A percentile compares a stretch with the other conserved stretches of the same genome.
Conservation (phyloP, 2,888 invertebrate genomes). For the Netelia melanura region DNA sequence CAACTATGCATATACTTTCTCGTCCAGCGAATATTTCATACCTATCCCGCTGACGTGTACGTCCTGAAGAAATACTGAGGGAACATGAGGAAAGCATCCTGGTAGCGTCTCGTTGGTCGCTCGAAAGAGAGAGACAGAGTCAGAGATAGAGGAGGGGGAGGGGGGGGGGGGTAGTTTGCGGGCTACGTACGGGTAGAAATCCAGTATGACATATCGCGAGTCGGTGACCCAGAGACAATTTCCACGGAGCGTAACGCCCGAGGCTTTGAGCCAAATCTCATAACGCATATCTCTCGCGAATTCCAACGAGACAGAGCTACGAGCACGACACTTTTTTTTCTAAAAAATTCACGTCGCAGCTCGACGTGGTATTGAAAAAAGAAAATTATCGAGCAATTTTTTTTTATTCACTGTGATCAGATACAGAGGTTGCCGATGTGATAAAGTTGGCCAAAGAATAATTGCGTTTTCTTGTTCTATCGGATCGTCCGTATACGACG, state of each 20-base stretch:
- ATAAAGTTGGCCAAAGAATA: too few relatives aligned
- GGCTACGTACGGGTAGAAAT: too few relatives aligned
- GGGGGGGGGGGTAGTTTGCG: too few relatives aligned
- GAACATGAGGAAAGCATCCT: conserved; percentile 26
- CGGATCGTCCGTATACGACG: too few relatives aligned
- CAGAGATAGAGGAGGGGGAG: neutral
- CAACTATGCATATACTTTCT: neutral
- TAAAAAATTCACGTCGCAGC: too few relatives aligned
- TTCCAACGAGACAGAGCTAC: neutral
- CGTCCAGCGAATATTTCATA: conserved; percentile 38
- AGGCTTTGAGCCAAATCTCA: conserved; percentile 16
- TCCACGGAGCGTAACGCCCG: neutral
- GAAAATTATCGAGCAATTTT: neutral
- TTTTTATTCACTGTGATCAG: neutral
- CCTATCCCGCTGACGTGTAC: neutral
- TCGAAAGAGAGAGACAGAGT: neutral
- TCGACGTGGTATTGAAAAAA: too few relatives aligned
- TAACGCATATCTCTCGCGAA: neutral
- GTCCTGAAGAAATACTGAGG: conserved; percentile 11
- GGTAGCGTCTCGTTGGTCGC: conserved; percentile 11
- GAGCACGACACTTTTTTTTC: neutral
- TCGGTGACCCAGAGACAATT: conserved; percentile 1
- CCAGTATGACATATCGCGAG: conserved; percentile 19
- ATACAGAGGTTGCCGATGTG: too few relatives aligned
- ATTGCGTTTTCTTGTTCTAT: too few relatives aligned